These are phyloP conservation scores for Psylliodes chrysocephalus DNA, from an alignment of 2,888 invertebrate genomes.

Conservation along the genomic window DNA sequence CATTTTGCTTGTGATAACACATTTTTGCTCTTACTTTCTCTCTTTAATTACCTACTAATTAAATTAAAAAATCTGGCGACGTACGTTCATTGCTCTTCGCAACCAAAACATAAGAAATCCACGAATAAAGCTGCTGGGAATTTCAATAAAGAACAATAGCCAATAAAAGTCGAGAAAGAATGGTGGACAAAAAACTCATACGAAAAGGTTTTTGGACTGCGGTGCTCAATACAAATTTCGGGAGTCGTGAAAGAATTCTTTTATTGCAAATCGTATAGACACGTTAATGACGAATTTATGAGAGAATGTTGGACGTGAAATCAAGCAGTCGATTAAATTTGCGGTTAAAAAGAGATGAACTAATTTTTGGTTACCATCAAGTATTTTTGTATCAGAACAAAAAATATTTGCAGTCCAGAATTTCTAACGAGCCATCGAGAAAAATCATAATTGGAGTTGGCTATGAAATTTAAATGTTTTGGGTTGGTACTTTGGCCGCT, in stretches of 20 bases:
- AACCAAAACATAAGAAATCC: background rate
- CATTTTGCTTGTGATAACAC: too few relatives aligned
- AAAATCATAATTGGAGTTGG: too few relatives aligned
- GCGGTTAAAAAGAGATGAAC: too few relatives aligned
- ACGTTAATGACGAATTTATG: constrained; percentile 6
- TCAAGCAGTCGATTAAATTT: background rate
- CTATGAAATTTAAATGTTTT: too few relatives aligned
- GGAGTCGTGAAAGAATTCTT: constrained; percentile 21
- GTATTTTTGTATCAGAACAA: too few relatives aligned
- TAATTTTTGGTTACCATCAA: too few relatives aligned
- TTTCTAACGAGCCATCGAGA: too few relatives aligned
- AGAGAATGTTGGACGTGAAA: background rate
- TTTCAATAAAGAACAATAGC: constrained; percentile 4
- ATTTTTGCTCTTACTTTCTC: too few relatives aligned
- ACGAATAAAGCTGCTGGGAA: background rate
- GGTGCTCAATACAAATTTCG: constrained; percentile 12
- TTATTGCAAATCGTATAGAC: background rate
- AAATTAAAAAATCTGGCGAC: background rate
- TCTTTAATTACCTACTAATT: background rate
- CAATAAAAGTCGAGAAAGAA: constrained; percentile 16
- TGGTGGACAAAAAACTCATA: background rate
- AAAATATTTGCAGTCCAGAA: too few relatives aligned
- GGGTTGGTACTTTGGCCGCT: too few relatives aligned
- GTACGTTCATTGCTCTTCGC: background rate
- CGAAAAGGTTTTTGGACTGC: background rate